Evolutionary conservation across 2,113 vertebrate species (phyloP).

Genomic region (Podilymbus podiceps): DNA sequence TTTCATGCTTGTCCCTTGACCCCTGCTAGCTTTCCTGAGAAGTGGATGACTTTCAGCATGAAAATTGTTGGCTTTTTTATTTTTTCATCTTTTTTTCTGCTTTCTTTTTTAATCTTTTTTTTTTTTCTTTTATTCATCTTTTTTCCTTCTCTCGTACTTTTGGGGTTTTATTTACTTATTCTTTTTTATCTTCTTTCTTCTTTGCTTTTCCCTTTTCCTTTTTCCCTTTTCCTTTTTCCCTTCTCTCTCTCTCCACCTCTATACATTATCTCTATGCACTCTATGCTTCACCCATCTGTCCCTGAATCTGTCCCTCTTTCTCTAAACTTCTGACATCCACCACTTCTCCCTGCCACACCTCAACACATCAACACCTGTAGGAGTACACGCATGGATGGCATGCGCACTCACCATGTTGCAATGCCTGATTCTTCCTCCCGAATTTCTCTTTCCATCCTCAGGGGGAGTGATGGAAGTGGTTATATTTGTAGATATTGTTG

Average conservation of each 20-base stretch:
- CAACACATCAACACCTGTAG: neutral
- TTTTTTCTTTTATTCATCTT: fast-evolving
- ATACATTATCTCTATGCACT: neutral
- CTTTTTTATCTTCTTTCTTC: neutral
- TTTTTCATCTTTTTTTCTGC: neutral
- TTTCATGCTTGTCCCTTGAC: neutral
- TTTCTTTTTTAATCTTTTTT: neutral
- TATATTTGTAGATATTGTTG: neutral
- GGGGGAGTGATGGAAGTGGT: neutral
- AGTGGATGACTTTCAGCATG: fast-evolving
- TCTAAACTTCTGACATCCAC: too few species aligned
- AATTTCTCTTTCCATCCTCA: neutral
- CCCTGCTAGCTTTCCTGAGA: neutral
- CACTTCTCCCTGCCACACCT: neutral
- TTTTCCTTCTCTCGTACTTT: too few species aligned
- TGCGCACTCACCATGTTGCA: neutral
- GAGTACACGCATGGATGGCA: neutral
- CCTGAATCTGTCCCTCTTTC: neutral
- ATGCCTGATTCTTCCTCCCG: fast-evolving
- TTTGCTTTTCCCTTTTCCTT: neutral
- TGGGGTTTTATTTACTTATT: too few species aligned
- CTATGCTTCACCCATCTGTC: neutral
- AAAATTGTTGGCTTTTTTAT: neutral
- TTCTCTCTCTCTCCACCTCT: fast-evolving
- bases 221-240: neutral